phyloP scores from a whole-genome alignment of 2,113 vertebrate genomes.

The Montifringilla adamsi region DNA sequence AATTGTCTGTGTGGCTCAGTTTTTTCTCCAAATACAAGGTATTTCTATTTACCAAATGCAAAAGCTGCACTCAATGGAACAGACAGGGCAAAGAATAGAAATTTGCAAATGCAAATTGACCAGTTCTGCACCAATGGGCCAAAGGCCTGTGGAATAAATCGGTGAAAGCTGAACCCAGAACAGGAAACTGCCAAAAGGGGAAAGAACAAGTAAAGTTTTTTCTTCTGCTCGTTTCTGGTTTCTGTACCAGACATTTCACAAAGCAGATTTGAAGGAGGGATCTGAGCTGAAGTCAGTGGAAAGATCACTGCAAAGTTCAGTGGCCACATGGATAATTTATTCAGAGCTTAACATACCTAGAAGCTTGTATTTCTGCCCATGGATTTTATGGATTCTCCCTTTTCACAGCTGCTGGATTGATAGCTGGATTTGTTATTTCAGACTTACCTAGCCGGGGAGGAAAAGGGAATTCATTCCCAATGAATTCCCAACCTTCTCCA shows the following conservation, averaged over 20 bases:
- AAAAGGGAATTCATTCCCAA: neutral
- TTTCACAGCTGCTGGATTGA: neutral
- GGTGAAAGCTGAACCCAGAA: neutral
- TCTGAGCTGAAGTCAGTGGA: neutral
- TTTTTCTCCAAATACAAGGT: neutral
- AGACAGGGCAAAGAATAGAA: neutral
- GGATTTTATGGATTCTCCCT: neutral
- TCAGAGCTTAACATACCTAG: neutral
- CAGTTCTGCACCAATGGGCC: neutral
- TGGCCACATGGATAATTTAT: neutral
- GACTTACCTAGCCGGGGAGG: neutral
- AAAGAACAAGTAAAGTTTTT: neutral
- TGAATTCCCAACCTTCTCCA: neutral
- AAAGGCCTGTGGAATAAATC: neutral
- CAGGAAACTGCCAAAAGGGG: neutral
- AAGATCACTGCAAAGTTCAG: neutral
- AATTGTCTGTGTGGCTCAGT: neutral
- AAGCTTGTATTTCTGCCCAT: neutral
- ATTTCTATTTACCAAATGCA: neutral
- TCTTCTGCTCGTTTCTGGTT: neutral
- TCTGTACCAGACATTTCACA: neutral
- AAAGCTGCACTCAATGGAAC: neutral
- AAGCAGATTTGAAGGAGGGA: neutral
- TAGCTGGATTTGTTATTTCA: neutral
- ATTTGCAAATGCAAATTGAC: slow-evolving; percentile 10